These are phyloP conservation scores for Petroica traversi DNA, from an alignment of 2,113 vertebrate genomes.

Conservation along the genomic window DNA sequence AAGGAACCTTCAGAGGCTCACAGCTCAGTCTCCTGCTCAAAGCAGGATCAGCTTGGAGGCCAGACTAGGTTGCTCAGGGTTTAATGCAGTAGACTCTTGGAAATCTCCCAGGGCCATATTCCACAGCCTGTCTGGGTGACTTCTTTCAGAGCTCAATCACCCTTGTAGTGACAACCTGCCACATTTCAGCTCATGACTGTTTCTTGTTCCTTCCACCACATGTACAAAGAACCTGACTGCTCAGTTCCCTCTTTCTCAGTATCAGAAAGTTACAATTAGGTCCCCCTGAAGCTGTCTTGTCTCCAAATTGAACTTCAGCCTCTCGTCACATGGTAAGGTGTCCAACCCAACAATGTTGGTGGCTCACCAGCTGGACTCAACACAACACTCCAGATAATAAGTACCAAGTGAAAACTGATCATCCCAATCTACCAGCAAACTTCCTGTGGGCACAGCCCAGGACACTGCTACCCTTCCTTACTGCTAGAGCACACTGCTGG, in stretches of 20 bases:
- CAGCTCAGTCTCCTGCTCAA: neutral
- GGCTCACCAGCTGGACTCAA: neutral
- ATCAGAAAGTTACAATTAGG: neutral
- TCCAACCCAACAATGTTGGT: neutral
- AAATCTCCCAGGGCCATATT: neutral
- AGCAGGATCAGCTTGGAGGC: neutral
- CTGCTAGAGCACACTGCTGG: neutral
- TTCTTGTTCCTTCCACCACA: neutral
- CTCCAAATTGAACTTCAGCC: neutral
- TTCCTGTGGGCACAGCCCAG: neutral
- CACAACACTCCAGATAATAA: neutral
- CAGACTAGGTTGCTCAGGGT: neutral
- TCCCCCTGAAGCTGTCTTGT: neutral
- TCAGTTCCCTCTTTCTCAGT: neutral
- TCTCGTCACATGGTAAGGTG: rapidly evolving
- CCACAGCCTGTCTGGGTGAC: neutral
- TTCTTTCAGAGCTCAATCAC: neutral
- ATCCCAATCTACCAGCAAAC: neutral
- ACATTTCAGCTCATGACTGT: neutral
- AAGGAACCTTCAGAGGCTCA: neutral
- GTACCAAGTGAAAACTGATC: neutral
- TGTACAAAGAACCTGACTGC: neutral
- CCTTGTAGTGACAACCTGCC: neutral
- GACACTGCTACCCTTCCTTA: neutral
- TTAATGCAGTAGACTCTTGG: neutral